phyloP scores from a whole-genome alignment of 1,140 invertebrate genomes.

The Macrocentrus cingulum region DNA sequence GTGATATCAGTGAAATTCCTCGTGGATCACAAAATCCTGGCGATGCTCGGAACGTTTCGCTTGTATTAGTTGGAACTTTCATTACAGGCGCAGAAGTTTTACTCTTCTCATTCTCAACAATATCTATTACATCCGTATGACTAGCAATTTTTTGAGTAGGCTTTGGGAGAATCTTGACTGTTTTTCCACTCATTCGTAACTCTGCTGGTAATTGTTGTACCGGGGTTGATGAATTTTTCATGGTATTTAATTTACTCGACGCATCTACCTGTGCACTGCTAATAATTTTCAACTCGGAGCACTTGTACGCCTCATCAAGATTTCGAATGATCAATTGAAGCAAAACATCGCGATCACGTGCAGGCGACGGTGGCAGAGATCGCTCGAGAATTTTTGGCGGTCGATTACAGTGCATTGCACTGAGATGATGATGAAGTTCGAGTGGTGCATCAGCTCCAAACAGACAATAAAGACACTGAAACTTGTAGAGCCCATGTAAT shows the following conservation, averaged over 20 bases:
- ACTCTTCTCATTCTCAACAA: conserved; percentile 8
- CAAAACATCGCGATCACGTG: conserved; percentile 40
- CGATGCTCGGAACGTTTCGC: too few species aligned
- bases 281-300: conserved; percentile 20
- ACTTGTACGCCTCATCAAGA: conserved; percentile 36
- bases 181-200: background rate
- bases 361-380: conserved; percentile 39
- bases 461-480: conserved; percentile 60
- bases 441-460: conserved; percentile 49
- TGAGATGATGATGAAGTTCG: conserved; percentile 57
- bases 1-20: too few species aligned
- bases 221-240: too few species aligned
- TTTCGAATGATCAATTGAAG: conserved; percentile 44
- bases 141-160: background rate
- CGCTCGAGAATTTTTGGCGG: conserved; percentile 52
- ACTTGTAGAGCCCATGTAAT: conserved; percentile 54
- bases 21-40: too few species aligned
- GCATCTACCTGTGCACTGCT: background rate
- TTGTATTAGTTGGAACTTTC: background rate
- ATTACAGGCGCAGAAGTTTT: conserved; percentile 2
- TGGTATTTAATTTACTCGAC: too few species aligned
- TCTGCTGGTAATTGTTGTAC: too few species aligned
- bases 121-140: conserved; percentile 7
- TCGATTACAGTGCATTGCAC: conserved; percentile 53
- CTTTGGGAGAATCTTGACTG: background rate